Conservation (phyloP, 2,113 vertebrate genomes). For the Myiopsitta monachus region DNA sequence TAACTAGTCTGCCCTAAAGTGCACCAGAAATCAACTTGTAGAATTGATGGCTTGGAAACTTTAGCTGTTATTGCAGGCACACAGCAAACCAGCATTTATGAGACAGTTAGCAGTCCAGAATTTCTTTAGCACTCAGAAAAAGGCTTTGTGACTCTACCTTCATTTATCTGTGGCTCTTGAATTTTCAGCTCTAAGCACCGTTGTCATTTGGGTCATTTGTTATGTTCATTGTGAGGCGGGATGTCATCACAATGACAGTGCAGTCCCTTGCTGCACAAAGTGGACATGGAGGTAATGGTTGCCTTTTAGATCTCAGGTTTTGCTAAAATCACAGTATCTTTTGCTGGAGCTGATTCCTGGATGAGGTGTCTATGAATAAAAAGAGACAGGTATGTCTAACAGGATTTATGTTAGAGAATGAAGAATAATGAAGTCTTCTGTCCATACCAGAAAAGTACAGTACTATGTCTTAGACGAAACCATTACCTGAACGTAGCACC, state of each 20-base stretch:
- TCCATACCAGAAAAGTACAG: neutral
- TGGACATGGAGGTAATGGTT: neutral
- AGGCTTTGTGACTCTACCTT: neutral
- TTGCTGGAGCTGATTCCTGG: neutral
- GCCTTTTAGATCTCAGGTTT: neutral
- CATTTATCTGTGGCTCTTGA: neutral
- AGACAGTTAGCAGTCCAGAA: neutral
- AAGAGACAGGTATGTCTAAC: neutral
- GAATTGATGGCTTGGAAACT: neutral
- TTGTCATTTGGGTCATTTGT: neutral
- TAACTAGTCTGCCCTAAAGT: neutral
- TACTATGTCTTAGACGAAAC: neutral
- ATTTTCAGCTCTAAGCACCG: neutral
- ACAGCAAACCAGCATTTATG: neutral
- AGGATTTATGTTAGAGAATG: neutral
- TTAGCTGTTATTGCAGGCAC: neutral
- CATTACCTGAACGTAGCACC: neutral
- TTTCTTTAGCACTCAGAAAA: neutral
- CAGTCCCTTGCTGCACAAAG: neutral
- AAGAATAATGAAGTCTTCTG: neutral
- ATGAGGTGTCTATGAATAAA: neutral
- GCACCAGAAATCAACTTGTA: neutral
- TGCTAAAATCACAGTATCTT: neutral
- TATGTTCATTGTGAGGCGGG: neutral
- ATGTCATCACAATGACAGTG: neutral